A percentile compares a stretch with the other conserved stretches of the same genome.
Evolutionary conservation across 2,797 vertebrate genomes (phyloP).

Genomic region (Psittacula derbiana): DNA sequence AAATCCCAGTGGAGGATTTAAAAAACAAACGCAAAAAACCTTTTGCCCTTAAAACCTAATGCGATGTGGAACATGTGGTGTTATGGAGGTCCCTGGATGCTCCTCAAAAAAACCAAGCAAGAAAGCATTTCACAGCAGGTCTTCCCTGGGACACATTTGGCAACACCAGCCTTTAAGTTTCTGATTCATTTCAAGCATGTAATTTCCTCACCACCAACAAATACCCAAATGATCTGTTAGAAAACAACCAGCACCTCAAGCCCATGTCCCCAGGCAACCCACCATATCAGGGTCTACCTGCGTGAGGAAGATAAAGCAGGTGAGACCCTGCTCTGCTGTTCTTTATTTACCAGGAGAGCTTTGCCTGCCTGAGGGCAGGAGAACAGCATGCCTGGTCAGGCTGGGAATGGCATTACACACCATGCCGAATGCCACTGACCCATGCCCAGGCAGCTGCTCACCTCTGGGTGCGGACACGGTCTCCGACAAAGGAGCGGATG

Average conservation of each 20-base stretch:
- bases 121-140: neutral
- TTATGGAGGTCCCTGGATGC: neutral
- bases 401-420: neutral
- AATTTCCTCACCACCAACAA: neutral
- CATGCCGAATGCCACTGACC: neutral
- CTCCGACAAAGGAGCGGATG: constrained; percentile 63
- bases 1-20: neutral
- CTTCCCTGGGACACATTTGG: neutral
- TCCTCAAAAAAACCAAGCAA: neutral
- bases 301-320: neutral
- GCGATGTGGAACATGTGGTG: neutral
- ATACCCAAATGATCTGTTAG: neutral
- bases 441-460: constrained; percentile 12
- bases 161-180: neutral
- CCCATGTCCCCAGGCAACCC: neutral
- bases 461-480: constrained; percentile 79
- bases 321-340: neutral
- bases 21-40: rapidly evolving
- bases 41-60: neutral
- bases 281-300: neutral
- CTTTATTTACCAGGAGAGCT: neutral
- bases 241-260: neutral
- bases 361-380: neutral
- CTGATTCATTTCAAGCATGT: neutral
- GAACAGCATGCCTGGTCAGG: neutral